Percentiles rank a stretch among this genome's conserved stretches.
Evolutionary conservation across 1,140 invertebrate species (phyloP).

Genomic region (Coptotermes formosanus): DNA sequence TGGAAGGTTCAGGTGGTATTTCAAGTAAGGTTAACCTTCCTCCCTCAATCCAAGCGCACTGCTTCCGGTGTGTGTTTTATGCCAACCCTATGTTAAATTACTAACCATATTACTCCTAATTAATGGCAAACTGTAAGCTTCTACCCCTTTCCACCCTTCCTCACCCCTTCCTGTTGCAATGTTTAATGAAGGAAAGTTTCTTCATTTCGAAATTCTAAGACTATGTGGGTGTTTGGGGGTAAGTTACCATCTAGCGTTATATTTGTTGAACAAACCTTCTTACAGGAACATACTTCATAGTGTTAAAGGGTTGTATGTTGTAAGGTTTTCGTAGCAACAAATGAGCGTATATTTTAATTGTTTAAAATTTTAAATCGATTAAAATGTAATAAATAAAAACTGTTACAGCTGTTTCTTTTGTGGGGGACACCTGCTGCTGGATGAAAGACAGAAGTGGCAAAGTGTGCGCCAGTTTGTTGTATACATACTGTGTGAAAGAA

Average conservation of each 20-base stretch:
- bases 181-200: slow-evolving; percentile 19
- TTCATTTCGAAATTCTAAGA: slow-evolving; percentile 9
- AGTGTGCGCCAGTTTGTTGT: too few species aligned
- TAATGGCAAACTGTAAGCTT: slow-evolving; percentile 31
- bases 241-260: not conserved
- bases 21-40: slow-evolving; percentile 22
- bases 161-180: slow-evolving; percentile 14
- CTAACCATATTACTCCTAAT: slow-evolving; percentile 35
- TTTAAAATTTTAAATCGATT: too few species aligned
- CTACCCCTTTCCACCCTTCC: not conserved
- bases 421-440: too few species aligned
- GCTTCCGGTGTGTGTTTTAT: slow-evolving; percentile 23
- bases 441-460: too few species aligned
- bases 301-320: not conserved
- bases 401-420: too few species aligned
- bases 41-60: not conserved
- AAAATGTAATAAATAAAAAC: too few species aligned
- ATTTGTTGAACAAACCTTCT: not conserved
- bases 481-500: too few species aligned
- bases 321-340: too few species aligned
- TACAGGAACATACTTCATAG: not conserved
- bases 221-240: not conserved
- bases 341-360: too few species aligned
- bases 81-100: slow-evolving; percentile 31
- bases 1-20: slow-evolving; percentile 25